Percentiles rank a stretch among this genome's conserved stretches.
These are phyloP conservation scores for Moxostoma hubbsi DNA, from an alignment of 2,797 vertebrate species.

Conservation along the genomic window DNA sequence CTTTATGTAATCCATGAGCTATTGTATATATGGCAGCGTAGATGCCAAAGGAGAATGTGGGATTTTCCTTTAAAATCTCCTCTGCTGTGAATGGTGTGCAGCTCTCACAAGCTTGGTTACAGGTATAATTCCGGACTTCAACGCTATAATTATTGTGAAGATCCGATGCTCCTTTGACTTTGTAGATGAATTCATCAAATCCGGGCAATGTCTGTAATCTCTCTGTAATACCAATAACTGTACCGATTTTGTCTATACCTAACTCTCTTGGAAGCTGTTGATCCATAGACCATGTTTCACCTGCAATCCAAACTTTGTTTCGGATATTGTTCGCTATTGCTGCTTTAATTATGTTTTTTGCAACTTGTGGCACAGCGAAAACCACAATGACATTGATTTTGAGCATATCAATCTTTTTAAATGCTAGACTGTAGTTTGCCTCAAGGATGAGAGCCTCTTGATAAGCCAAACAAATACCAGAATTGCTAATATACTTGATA, in stretches of 20 bases:
- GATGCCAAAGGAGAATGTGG: slow-evolving; percentile 72
- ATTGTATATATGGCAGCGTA: slow-evolving; percentile 80
- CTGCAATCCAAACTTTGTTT: slow-evolving; percentile 83
- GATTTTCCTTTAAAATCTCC: slow-evolving; percentile 44
- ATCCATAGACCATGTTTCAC: slow-evolving; percentile 80
- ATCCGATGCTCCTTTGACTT: background rate
- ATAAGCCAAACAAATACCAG: slow-evolving; percentile 77
- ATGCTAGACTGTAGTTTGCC: slow-evolving; percentile 54
- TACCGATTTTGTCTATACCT: slow-evolving; percentile 75
- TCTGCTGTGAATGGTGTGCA: slow-evolving; percentile 55
- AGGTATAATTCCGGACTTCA: slow-evolving; percentile 45
- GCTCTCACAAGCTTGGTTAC: slow-evolving; percentile 72
- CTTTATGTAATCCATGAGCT: slow-evolving; percentile 80
- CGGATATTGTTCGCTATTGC: slow-evolving; percentile 75
- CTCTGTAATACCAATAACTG: slow-evolving; percentile 78
- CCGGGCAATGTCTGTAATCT: slow-evolving; percentile 63
- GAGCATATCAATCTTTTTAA: slow-evolving; percentile 63
- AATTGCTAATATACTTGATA: slow-evolving; percentile 45
- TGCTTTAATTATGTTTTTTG: slow-evolving; percentile 68
- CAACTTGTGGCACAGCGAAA: slow-evolving; percentile 61
- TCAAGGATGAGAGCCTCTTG: slow-evolving; percentile 59
- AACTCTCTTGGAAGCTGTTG: slow-evolving; percentile 57
- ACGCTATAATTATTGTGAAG: background rate
- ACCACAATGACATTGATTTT: slow-evolving; percentile 72
- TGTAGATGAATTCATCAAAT: slow-evolving; percentile 73